Evolutionary conservation across 2,113 vertebrate genomes (phyloP), one percentile per base, ranked within the genome.

Genomic region (Seriola dumerili): DNA sequence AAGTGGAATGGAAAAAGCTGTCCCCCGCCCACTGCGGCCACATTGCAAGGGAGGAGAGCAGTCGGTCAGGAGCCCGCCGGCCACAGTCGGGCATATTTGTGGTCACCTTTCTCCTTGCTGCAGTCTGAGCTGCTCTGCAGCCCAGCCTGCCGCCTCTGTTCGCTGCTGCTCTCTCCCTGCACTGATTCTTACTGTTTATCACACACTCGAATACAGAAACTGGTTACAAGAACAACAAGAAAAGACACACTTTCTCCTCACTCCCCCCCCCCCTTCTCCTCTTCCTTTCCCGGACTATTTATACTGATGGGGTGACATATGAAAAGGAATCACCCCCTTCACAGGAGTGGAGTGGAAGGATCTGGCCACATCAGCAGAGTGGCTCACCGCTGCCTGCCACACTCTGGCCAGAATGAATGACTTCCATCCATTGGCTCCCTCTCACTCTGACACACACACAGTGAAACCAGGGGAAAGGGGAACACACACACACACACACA

Each of bases 81-180:
- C 94, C 94, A 72, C 92, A 94, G 93, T 88, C 86, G 85, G 87
- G 89, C 94, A 96, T 96, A 93, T 93, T 95, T 96, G 95, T 95
- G 95, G 95, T 94, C 87, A 42, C 68, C 88, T 86, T 89, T 93
- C 91, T 91, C 93, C 85, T 88, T 11, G 64, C 86, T 92, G 83
- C 83, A 87, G 88, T 92, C 92, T 90, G 80, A 86, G 81, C 21
- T 44, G 36, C 88, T 77, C 57, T 67, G 76, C 87, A 75, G 57
- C 50, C 59, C 38, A 72, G 68, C 81, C 66, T 76, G 67, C 77
- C 72, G 67, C 77, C 76, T 76, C 81, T 71, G 52, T 48, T 34
- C 85, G 57, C 72, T 69, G 76, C 52, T 46, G 61, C 72, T 71
- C 63, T 57, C 67, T 66, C 57, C 59, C n/a, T 34, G 11, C 29